These are phyloP conservation scores for Allolobophora icterica DNA, from an alignment of 2,888 invertebrate species.

Conservation along the genomic window DNA sequence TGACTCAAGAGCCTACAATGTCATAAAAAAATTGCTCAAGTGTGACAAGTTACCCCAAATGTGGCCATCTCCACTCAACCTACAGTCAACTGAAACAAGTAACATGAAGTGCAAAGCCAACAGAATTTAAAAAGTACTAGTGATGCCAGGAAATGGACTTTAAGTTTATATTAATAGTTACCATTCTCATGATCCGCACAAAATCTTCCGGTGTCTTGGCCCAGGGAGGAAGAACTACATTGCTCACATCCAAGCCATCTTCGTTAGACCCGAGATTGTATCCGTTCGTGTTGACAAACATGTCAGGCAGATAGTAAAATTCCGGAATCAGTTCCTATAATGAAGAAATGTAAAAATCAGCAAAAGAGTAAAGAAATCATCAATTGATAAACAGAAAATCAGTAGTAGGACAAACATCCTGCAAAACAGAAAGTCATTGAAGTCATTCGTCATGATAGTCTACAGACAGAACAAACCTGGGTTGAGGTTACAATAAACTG, in stretches of 20 bases:
- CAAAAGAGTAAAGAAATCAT: background rate
- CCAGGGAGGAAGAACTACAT: slow-evolving; percentile 95
- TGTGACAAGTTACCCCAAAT: background rate
- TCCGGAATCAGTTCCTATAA: slow-evolving; percentile 93
- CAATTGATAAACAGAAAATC: background rate
- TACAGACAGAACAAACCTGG: background rate
- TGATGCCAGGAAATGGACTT: background rate
- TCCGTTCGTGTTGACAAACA: slow-evolving; percentile 87
- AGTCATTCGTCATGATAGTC: background rate
- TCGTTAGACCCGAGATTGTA: slow-evolving; percentile 89
- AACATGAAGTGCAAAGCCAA: background rate
- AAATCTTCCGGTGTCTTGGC: slow-evolving; percentile 94
- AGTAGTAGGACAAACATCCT: background rate
- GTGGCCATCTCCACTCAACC: background rate
- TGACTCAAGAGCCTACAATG: slow-evolving; percentile 84
- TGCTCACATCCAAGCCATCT: slow-evolving; percentile 80
- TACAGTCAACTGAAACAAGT: slow-evolving; percentile 8
- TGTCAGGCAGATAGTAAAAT: slow-evolving; percentile 97
- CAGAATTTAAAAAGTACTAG: background rate
- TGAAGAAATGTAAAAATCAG: slow-evolving; percentile 30
- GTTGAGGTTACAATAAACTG: background rate
- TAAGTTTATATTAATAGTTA: slow-evolving; percentile 54
- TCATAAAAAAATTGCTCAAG: slow-evolving; percentile 21
- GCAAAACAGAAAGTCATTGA: background rate
- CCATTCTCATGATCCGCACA: slow-evolving; percentile 94